Base-by-base conservation (phyloP, 2,113 vertebrate species). In the Alligator sinensis region DNA sequence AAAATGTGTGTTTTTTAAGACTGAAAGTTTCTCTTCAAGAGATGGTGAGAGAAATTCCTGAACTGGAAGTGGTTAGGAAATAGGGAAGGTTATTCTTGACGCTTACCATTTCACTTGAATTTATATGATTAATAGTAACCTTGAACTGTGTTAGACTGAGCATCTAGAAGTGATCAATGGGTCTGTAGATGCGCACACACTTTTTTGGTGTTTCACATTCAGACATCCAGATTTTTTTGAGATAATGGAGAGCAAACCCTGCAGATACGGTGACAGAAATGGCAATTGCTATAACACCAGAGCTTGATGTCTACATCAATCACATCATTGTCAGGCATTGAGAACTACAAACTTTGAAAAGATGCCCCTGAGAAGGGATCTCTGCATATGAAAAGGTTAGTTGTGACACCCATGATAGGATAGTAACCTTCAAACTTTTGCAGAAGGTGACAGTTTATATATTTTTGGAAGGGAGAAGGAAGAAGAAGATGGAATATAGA, bases 231-330 rank as follows among this genome's bases (percentile, higher is more conserved):
- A 89, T 28, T 62, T 89, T 74, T 66, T n/a, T 5, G 38, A 68
- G 66, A 28, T 80, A 86, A 90, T 22, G 38, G 38, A 89, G 76
- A 84, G 75, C 74, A 70, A 93, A 83, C 17, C 84, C 74, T 81
- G 84, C 62, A 75, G 84, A 81, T n/a, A 4, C 8, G 12, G 78
- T 19, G 89, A 77, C 68, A 78, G 68, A 90, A 88, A 88, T 54
- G 84, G 68, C 78, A 92, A 92, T 88, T 88, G 62, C 68, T 76
- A 0, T 79, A 83, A 57, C 64, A 57, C 82, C 75, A 28, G 68
- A 57, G 18, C 30, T 86, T 62, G 81, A 59, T 34, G 59, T 82
- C 78, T 60, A 9, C 75, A 68, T 17, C 55, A 28, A 57, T 84
- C 75, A 57, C 77, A 55, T 63, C 62, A 38, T 0, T 0, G 25